A percentile compares a stretch with the other conserved stretches of the same genome.
phyloP scores from a whole-genome alignment of 2,113 vertebrate genomes.

The Anthoscopus minutus region DNA sequence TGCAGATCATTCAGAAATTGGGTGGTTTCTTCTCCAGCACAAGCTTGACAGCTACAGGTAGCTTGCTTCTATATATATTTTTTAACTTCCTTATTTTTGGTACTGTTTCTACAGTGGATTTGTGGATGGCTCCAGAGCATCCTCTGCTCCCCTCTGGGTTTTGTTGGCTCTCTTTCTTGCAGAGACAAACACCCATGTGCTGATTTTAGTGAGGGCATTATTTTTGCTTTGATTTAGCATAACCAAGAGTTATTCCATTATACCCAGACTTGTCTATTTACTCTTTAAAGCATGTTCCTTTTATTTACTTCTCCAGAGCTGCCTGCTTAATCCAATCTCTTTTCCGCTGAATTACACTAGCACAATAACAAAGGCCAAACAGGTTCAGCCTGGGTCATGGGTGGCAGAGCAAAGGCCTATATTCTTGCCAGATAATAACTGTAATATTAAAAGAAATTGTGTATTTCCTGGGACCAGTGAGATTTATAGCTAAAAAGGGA shows the following conservation, averaged over 20 bases:
- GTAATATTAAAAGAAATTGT: not conserved
- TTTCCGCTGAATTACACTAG: conserved; percentile 59
- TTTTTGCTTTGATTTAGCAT: conserved; percentile 24
- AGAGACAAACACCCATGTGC: not conserved
- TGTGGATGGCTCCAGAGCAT: not conserved
- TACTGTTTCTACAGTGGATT: not conserved
- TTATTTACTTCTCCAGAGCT: conserved; percentile 38
- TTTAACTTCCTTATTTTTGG: not conserved
- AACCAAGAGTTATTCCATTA: conserved; percentile 37
- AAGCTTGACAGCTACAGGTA: not conserved
- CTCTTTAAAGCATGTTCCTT: conserved; percentile 49
- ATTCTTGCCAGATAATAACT: not conserved
- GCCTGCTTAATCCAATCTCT: conserved; percentile 54
- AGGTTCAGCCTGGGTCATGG: conserved; percentile 19
- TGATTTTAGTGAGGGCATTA: not conserved
- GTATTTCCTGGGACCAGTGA: not conserved
- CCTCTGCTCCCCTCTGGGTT: not conserved
- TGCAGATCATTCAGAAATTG: not conserved
- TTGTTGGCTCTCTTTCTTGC: not conserved
- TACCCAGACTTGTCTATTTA: conserved; percentile 50
- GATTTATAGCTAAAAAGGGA: not conserved
- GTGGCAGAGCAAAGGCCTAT: not conserved
- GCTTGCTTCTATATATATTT: not conserved
- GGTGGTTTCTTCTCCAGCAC: not conserved
- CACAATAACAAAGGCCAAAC: conserved; percentile 48